Conservation (phyloP, 2,888 invertebrate species). For the Trilocha varians region DNA sequence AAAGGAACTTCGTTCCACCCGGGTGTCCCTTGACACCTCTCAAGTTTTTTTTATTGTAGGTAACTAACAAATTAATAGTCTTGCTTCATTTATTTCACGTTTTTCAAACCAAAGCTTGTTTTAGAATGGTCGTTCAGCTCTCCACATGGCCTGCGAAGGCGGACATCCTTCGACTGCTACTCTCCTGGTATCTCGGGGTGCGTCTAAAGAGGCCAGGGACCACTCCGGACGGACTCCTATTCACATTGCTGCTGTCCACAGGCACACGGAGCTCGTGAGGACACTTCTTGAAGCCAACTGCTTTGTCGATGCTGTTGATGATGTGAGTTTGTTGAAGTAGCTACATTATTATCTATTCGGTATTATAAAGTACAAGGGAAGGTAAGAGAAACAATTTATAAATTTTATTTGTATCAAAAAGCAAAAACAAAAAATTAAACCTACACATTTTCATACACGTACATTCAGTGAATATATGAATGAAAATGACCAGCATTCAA, state of each 20-base stretch:
- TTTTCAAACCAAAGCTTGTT: background rate
- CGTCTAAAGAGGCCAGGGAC: constrained; percentile 79
- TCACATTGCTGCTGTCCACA: constrained; percentile 83
- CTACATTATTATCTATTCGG: background rate
- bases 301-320: constrained; percentile 69
- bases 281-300: constrained; percentile 79
- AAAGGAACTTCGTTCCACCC: too few species aligned
- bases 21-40: too few species aligned
- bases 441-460: too few species aligned
- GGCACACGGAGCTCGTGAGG: constrained; percentile 81
- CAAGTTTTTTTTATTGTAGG: too few species aligned
- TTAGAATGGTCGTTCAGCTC: constrained; percentile 72
- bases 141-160: constrained; percentile 80
- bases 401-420: too few species aligned
- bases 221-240: constrained; percentile 81
- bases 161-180: constrained; percentile 77
- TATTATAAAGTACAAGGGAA: too few species aligned
- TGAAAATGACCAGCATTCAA: too few species aligned
- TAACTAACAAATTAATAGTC: too few species aligned
- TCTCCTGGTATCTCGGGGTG: constrained; percentile 72
- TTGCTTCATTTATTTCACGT: too few species aligned
- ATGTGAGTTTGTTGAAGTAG: constrained; percentile 30
- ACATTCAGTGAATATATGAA: too few species aligned
- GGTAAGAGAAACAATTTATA: too few species aligned
- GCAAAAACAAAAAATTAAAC: too few species aligned